Conservation (phyloP, 2,113 vertebrate species). For the Apus apus region DNA sequence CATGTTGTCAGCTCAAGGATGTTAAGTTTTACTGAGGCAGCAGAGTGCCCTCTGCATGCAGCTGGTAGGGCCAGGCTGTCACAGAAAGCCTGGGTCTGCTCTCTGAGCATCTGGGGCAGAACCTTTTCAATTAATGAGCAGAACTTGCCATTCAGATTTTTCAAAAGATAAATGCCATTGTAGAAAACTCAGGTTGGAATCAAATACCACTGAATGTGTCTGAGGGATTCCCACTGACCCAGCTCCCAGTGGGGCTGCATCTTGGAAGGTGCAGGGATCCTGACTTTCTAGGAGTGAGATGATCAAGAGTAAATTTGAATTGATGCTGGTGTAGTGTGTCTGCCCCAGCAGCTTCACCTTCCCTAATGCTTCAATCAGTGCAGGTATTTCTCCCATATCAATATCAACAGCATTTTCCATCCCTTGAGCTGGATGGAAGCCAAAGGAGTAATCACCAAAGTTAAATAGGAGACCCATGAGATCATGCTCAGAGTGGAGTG, state of each 20-base stretch:
- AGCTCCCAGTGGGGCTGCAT: background rate
- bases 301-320: background rate
- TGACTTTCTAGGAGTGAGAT: background rate
- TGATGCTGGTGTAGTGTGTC: background rate
- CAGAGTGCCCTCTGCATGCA: background rate
- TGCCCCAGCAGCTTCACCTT: background rate
- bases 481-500: background rate
- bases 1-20: background rate
- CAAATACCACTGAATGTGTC: background rate
- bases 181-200: background rate
- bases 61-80: background rate
- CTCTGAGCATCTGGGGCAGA: background rate
- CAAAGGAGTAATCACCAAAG: background rate
- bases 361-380: background rate
- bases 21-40: background rate
- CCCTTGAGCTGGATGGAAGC: background rate
- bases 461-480: background rate
- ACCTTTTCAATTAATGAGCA: background rate
- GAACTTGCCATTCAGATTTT: background rate
- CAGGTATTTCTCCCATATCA: background rate
- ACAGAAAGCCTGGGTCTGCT: background rate
- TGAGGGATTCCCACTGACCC: background rate
- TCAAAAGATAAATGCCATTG: background rate
- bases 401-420: background rate
- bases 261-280: background rate